A percentile compares a stretch with the other conserved stretches of the same genome.
phyloP scores from a whole-genome alignment of 2,888 invertebrate species.

The Clistopyga incitator region DNA sequence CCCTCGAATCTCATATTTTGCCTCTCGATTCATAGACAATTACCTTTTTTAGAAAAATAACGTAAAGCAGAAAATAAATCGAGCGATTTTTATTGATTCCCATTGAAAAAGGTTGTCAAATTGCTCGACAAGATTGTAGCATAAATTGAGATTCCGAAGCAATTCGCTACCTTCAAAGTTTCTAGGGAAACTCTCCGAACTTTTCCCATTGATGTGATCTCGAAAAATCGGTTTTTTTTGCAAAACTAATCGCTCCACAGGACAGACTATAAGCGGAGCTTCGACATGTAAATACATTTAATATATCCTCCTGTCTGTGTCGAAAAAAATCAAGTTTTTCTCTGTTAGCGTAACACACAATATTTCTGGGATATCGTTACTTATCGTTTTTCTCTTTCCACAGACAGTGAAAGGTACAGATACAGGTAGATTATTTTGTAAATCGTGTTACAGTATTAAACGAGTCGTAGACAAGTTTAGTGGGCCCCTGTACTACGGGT shows the following conservation, averaged over 20 bases:
- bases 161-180: slow-evolving; percentile 10
- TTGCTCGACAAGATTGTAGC: neutral
- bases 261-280: slow-evolving; percentile 64
- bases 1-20: neutral
- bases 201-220: slow-evolving; percentile 30
- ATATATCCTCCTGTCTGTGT: slow-evolving; percentile 61
- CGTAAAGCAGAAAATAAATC: neutral
- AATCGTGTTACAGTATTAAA: slow-evolving; percentile 64
- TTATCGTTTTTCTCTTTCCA: slow-evolving; percentile 47
- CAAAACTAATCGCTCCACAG: slow-evolving; percentile 61
- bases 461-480: slow-evolving; percentile 76
- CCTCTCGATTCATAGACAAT: neutral
- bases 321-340: slow-evolving; percentile 55
- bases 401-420: slow-evolving; percentile 68
- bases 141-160: neutral
- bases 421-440: slow-evolving; percentile 66
- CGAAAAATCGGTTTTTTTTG: slow-evolving; percentile 41
- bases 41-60: neutral
- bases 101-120: neutral
- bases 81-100: neutral
- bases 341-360: slow-evolving; percentile 51
- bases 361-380: slow-evolving; percentile 61
- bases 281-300: slow-evolving; percentile 65
- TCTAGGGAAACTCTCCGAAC: slow-evolving; percentile 2
- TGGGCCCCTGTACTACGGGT: slow-evolving; percentile 80